Percentiles rank a stretch among this genome's conserved stretches.
phyloP scores from a whole-genome alignment of 1,140 invertebrate genomes.

The Saccostrea echinata region DNA sequence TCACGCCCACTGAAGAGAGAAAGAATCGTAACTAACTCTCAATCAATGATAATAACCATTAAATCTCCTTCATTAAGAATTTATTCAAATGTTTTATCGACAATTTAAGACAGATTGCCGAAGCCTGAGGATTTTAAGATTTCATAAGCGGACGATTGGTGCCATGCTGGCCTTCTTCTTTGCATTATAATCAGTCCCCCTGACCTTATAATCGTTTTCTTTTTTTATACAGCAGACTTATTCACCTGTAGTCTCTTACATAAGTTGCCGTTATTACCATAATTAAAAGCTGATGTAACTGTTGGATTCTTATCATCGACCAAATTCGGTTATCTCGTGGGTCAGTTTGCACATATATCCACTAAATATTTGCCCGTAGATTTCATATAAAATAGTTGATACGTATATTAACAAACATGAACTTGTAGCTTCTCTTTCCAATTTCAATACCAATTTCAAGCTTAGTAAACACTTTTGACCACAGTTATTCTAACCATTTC shows the following conservation, averaged over 20 bases:
- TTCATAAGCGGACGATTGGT: neutral
- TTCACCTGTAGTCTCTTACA: constrained; percentile 3
- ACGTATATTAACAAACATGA: too few relatives aligned
- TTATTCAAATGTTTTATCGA: neutral
- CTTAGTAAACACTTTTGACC: too few relatives aligned
- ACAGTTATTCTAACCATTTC: too few relatives aligned
- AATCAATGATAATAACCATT: constrained; percentile 2
- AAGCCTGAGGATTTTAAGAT: neutral
- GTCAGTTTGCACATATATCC: neutral
- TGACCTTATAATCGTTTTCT: neutral
- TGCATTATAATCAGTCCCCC: neutral
- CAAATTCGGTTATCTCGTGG: neutral
- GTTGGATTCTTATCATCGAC: neutral
- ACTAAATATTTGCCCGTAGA: too few relatives aligned
- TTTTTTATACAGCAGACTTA: neutral
- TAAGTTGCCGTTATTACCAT: constrained; percentile 3
- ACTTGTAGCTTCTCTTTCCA: too few relatives aligned
- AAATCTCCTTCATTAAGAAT: constrained; percentile 13
- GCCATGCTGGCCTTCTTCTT: neutral
- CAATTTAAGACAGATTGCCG: constrained; percentile 29
- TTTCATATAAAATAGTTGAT: too few relatives aligned
- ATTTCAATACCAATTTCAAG: too few relatives aligned
- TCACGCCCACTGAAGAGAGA: neutral
- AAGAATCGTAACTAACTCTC: constrained; percentile 14
- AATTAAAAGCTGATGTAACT: neutral